Conservation (phyloP, 1,140 invertebrate species). For the Drosophila orosa region DNA sequence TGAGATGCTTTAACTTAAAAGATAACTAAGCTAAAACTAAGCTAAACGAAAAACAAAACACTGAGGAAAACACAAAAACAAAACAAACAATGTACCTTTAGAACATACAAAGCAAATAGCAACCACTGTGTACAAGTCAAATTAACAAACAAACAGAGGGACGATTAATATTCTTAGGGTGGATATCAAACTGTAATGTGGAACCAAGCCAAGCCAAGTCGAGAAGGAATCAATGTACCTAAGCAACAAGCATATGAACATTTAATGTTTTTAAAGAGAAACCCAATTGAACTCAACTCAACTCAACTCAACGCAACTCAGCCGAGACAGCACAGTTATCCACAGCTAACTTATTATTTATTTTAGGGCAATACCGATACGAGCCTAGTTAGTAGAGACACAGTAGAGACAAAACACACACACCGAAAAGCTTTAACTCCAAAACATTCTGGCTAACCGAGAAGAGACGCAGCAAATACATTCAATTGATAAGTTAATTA, state of each 20-base stretch:
- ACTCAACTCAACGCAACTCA: slow-evolving; percentile 35
- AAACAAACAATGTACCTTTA: slow-evolving; percentile 59
- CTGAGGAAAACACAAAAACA: slow-evolving; percentile 27
- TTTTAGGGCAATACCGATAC: slow-evolving; percentile 24
- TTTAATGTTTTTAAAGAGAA: slow-evolving; percentile 36
- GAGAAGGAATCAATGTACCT: slow-evolving; percentile 54
- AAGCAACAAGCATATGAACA: slow-evolving; percentile 56
- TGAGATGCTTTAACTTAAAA: slow-evolving; percentile 42
- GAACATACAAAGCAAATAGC: slow-evolving; percentile 43
- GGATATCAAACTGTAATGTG: slow-evolving; percentile 60
- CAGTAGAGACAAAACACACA: slow-evolving; percentile 8
- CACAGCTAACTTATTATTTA: slow-evolving; percentile 60
- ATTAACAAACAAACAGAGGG: slow-evolving; percentile 37
- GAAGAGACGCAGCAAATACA: slow-evolving; percentile 65
- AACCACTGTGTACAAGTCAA: slow-evolving; percentile 56
- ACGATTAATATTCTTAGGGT: slow-evolving; percentile 31
- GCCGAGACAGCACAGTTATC: slow-evolving; percentile 31
- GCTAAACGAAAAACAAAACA: slow-evolving; percentile 18
- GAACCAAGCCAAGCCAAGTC: slow-evolving; percentile 62
- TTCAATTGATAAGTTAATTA: slow-evolving; percentile 75
- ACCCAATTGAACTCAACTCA: slow-evolving; percentile 13
- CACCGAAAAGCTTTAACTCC: slow-evolving; percentile 72
- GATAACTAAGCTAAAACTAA: slow-evolving; percentile 27
- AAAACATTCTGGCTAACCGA: slow-evolving; percentile 60
- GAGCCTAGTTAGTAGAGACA: slow-evolving; percentile 51